Base-by-base conservation (phyloP, 2,797 vertebrate genomes). In the Schizopygopsis malacanthus region DNA sequence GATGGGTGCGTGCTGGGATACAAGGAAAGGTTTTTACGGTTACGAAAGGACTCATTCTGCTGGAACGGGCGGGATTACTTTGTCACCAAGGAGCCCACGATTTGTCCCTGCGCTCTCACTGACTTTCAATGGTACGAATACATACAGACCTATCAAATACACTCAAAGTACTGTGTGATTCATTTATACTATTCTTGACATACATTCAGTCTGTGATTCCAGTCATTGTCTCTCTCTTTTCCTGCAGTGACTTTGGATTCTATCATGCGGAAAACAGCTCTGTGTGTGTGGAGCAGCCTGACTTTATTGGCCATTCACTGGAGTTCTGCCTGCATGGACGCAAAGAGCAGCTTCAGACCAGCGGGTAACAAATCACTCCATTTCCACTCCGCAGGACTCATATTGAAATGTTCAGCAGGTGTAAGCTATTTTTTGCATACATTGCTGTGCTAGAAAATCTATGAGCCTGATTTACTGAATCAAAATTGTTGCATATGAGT, bases 1-100 rank as follows among this genome's bases (percentile, higher is more conserved):
- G 96, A 98, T 25, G 98, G 98, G 84, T 99, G 98, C 93, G 96
- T 98, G 83, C 93, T 99, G 90, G 98, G 98, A 37, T 99, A 97
- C 92, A 98, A 97, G 89, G 97, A 99, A 86, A 95, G 92, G 76
- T 98, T 96, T 88, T 94, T 95, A 16, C 96, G 98, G 0, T 95
- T 99, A 2, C 95, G 95, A 85, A 98, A 99, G 79, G 96, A 97
- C n/a, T 97, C 98, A 0, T 93, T 97, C 79, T 99, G 98, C 91
- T 96, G 94, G 91, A 99, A 99, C 0, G 97, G 98, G 5, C 95
- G 96, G 2, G 94, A 97, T 90, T 99, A 97, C n/a, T 0, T 88
- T 7, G 92, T 97, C 79, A 95, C 91, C 93, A 96, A 94, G 52
- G 93, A 97, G 90, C 96, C 96, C 0, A 95, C 95, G 0, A 88